These are phyloP conservation scores for Steinernema khuongi DNA, from an alignment of 1,140 invertebrate genomes.

Conservation along the genomic window DNA sequence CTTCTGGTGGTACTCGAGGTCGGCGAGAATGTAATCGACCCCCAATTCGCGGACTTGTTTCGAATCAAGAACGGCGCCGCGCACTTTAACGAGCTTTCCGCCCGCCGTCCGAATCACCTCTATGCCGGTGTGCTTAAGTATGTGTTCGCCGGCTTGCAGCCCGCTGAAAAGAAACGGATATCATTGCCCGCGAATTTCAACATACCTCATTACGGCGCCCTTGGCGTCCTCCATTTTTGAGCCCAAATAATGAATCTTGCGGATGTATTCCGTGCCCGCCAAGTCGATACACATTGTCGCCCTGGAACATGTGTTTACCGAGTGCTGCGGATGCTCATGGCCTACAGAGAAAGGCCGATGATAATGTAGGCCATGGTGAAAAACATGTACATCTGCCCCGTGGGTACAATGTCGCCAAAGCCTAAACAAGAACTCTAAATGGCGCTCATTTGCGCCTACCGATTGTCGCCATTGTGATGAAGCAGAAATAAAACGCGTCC, in stretches of 20 bases:
- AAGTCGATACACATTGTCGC: constrained; percentile 58
- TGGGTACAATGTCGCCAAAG: constrained; percentile 57
- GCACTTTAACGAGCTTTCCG: constrained; percentile 54
- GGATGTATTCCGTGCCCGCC: constrained; percentile 56
- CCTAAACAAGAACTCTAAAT: constrained; percentile 31
- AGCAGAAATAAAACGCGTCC: constrained; percentile 59
- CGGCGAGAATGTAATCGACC: constrained; percentile 50
- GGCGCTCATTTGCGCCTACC: constrained; percentile 30
- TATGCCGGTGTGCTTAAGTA: constrained; percentile 52
- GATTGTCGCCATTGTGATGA: constrained; percentile 59
- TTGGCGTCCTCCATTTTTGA: constrained; percentile 59
- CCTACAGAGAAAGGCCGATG: constrained; percentile 56
- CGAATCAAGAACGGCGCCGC: constrained; percentile 50
- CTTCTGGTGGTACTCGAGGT: constrained; percentile 53
- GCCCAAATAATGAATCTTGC: constrained; percentile 56
- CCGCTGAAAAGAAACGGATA: constrained; percentile 32
- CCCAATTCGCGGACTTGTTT: constrained; percentile 51
- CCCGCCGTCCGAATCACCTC: constrained; percentile 57
- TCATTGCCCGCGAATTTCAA: not conserved
- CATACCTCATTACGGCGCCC: constrained; percentile 51
- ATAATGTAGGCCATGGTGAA: constrained; percentile 59
- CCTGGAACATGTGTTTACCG: constrained; percentile 34
- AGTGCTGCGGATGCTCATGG: constrained; percentile 8
- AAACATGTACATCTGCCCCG: constrained; percentile 56
- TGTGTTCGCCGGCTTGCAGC: constrained; percentile 39